Evolutionary conservation across 2,797 vertebrate species (phyloP).

Genomic region (Erethizon dorsatum): DNA sequence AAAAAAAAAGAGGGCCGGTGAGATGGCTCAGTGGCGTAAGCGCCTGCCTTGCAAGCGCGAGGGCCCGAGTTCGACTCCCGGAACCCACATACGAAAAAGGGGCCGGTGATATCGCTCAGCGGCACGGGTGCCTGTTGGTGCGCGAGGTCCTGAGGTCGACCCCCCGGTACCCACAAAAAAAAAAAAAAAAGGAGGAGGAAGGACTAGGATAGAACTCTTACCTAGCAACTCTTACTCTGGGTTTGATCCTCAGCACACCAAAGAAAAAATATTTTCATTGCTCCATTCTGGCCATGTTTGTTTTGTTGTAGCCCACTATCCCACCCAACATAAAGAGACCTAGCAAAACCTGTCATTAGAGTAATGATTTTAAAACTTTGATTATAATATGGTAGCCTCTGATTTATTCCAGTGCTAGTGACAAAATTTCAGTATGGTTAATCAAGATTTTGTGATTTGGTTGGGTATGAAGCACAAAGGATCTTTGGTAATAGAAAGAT

Average conservation of each 20-base stretch:
- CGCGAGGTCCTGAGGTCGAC: too few species aligned
- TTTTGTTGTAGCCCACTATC: background rate
- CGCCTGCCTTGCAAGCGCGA: too few species aligned
- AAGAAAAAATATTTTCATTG: background rate
- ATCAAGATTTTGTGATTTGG: constrained; percentile 33
- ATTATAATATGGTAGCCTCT: background rate
- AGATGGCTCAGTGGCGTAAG: too few species aligned
- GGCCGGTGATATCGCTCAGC: too few species aligned
- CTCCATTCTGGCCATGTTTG: background rate
- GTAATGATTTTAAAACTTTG: background rate
- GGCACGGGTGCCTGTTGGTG: too few species aligned
- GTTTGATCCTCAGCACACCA: background rate
- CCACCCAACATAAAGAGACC: background rate
- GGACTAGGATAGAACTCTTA: background rate
- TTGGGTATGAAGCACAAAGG: background rate
- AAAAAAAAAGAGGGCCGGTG: too few species aligned
- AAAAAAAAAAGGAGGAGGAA: background rate
- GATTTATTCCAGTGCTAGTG: constrained; percentile 15
- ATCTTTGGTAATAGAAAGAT: background rate
- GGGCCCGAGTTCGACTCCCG: too few species aligned
- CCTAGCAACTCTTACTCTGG: background rate
- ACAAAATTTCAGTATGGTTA: constrained; percentile 7
- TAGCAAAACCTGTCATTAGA: constrained; percentile 25
- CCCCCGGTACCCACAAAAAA: too few species aligned
- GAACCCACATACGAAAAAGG: too few species aligned